Percentiles rank a stretch among this genome's conserved stretches.
phyloP scores from a whole-genome alignment of 2,888 invertebrate species.

The Phaonia tiefii region DNA sequence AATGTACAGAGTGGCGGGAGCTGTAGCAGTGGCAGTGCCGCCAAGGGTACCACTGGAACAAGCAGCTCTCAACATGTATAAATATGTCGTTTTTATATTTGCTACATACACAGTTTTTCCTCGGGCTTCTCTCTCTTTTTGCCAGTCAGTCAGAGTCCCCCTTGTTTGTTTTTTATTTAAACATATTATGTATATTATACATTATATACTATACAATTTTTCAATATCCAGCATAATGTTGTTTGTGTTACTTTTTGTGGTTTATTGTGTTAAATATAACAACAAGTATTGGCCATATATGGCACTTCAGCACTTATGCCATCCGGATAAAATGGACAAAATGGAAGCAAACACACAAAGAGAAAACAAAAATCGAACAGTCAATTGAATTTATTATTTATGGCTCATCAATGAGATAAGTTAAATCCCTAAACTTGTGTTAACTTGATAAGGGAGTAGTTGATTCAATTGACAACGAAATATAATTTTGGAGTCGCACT shows the following conservation, averaged over 20 bases:
- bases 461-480: conserved; percentile 22
- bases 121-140: neutral
- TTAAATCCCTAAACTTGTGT: conserved; percentile 25
- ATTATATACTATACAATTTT: no score
- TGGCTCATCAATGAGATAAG: conserved; percentile 13
- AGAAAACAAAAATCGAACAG: neutral
- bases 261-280: neutral
- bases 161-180: neutral
- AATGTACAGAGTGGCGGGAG: no score
- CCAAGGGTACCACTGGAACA: conserved; percentile 30
- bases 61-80: conserved; percentile 20
- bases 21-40: no score
- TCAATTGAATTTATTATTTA: conserved; percentile 38
- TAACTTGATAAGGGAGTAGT: conserved; percentile 31
- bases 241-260: neutral
- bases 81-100: conserved; percentile 20
- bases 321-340: neutral
- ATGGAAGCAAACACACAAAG: neutral
- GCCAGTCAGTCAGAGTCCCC: neutral
- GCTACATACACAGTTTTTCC: neutral
- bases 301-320: conserved; percentile 19
- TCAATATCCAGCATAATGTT: no score
- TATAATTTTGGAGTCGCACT: neutral
- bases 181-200: neutral
- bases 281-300: conserved; percentile 6